Evolutionary conservation across 2,113 vertebrate genomes (phyloP), one percentile per base, ranked within the genome.

Genomic region (Thunnus thynnus): DNA sequence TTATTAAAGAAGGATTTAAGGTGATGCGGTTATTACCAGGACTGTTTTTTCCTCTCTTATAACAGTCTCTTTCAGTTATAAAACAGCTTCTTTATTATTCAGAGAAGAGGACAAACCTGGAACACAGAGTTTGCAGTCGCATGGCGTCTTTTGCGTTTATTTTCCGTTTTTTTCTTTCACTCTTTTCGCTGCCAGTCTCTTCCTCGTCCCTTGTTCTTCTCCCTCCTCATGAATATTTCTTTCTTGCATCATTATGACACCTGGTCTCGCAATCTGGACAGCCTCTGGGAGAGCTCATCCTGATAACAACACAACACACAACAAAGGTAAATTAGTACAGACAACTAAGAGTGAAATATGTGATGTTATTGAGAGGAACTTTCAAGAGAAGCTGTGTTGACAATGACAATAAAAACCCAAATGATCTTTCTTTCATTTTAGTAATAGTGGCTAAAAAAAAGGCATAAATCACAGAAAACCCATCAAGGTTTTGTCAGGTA

Each of bases 211-310:
- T 50, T 16, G 36, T 20, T 54, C 32, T n/a, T 48, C 55, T 63
- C 32, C 2, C 17, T 60, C 60, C 48, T 73, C 25, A 2, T 41
- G 5, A 4, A 41, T 41, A 41, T 41, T 41, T 57, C 54, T 12
- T 55, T 72, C 10, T 11, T 9, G 6, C 20, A 36, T 57, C 66
- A n/a, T 71, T 85, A 76, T 27, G 94, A 97, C 74, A 97, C 95
- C 87, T 98, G 97, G 86, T 96, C 96, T 27, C 96, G 94, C 5
- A 97, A 96, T 65, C 95, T 96, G 74, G 96, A 96, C 87, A 97
- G 92, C 82, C 97, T 95, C 94, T 97, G 96, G 1, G 95, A 97
- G 56, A 97, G 93, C 78, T 97, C 96, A 72, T 98, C 97, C 96
- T 97, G 77, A 54, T 6, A 22, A 67, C 27, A 47, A 50, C 17